phyloP scores from a whole-genome alignment of 2,888 invertebrate genomes.

The Automeris io region DNA sequence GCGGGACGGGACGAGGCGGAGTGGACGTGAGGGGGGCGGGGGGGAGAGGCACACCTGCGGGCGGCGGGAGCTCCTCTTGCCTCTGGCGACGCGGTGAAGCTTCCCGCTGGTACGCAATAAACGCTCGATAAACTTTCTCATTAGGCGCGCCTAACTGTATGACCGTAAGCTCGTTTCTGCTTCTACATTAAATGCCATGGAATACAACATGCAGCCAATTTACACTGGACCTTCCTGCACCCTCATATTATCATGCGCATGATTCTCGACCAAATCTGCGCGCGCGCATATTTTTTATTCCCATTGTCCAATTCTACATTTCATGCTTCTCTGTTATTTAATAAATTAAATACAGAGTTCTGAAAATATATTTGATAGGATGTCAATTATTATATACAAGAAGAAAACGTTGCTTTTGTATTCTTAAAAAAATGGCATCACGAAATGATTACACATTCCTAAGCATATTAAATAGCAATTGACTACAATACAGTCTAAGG shows the following conservation, averaged over 20 bases:
- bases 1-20: constrained; percentile 45
- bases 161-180: constrained; percentile 71
- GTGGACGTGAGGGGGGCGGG: constrained; percentile 34
- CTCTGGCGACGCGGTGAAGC: constrained; percentile 54
- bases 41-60: constrained; percentile 61
- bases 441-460: no score
- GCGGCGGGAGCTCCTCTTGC: constrained; percentile 54
- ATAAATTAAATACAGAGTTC: no score
- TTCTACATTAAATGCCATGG: constrained; percentile 59
- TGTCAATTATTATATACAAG: no score
- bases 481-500: no score
- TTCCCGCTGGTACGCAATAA: constrained; percentile 76
- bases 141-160: constrained; percentile 75
- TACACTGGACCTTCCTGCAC: constrained; percentile 37
- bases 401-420: no score
- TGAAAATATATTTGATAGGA: no score
- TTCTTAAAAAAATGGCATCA: no score
- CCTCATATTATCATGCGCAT: constrained; percentile 35
- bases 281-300: constrained; percentile 27
- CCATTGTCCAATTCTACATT: no score
- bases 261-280: constrained; percentile 23
- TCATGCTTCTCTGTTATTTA: no score
- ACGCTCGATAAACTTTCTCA: constrained; percentile 77
- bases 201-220: constrained; percentile 55
- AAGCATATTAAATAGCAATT: no score